Conservation (phyloP, 2,888 invertebrate species). For the Melieria omissa region DNA sequence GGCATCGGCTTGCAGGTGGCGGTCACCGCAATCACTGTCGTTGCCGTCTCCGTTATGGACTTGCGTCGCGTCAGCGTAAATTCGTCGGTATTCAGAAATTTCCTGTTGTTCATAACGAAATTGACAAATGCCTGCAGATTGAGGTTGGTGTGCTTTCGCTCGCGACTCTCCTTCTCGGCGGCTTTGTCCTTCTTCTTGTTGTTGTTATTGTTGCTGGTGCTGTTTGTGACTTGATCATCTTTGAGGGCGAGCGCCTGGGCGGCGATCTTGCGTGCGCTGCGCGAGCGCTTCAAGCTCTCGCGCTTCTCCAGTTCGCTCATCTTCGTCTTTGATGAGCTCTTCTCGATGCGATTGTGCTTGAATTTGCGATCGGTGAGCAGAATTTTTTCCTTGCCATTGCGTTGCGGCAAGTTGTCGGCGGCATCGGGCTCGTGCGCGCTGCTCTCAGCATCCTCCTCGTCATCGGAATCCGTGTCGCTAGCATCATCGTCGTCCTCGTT, state of each 20-base stretch:
- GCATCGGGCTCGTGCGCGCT: conserved; percentile 17
- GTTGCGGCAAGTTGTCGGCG: conserved; percentile 39
- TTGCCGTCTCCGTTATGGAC: conserved; percentile 55
- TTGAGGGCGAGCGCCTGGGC: conserved; percentile 42
- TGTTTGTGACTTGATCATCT: conserved; percentile 17
- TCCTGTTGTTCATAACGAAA: conserved; percentile 58
- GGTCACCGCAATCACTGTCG: conserved; percentile 53
- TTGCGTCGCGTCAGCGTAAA: conserved; percentile 59
- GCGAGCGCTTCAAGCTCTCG: conserved; percentile 53
- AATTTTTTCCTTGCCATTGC: conserved; percentile 58
- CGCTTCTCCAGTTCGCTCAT: conserved; percentile 54
- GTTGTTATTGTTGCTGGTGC: conserved; percentile 29
- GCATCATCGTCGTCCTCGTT: conserved; percentile 34
- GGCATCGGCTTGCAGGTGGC: conserved; percentile 51
- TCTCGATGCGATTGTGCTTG: conserved; percentile 62
- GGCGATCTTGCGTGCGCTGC: conserved; percentile 54
- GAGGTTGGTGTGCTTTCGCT: conserved; percentile 53
- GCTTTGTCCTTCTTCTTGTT: conserved; percentile 41
- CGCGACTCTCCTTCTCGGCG: conserved; percentile 41
- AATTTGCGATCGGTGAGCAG: conserved; percentile 62
- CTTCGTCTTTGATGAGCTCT: conserved; percentile 62
- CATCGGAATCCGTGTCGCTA: conserved; percentile 31
- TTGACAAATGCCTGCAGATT: conserved; percentile 61
- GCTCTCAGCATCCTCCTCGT: conserved; percentile 17
- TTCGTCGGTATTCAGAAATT: conserved; percentile 57